Percentiles rank a stretch among this genome's conserved stretches.
phyloP scores from a whole-genome alignment of 2,888 invertebrate species.

The Scotopteryx bipunctaria region DNA sequence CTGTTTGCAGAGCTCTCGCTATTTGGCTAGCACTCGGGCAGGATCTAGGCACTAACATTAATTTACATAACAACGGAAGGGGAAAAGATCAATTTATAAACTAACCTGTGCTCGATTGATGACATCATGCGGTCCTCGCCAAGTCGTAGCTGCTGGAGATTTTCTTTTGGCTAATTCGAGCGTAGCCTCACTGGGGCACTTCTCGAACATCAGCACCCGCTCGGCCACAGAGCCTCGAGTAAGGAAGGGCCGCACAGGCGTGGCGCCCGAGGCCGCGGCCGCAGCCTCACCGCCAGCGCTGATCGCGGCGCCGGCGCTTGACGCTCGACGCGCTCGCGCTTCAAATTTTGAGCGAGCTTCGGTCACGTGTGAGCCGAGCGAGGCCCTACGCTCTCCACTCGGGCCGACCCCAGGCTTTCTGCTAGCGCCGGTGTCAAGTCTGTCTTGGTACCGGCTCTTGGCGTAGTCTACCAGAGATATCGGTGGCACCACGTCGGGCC shows the following conservation, averaged over 20 bases:
- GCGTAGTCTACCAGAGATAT: slow-evolving; percentile 86
- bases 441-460: slow-evolving; percentile 85
- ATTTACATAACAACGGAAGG: slow-evolving; percentile 13
- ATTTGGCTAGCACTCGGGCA: slow-evolving; percentile 24
- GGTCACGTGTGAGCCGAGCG: slow-evolving; percentile 77
- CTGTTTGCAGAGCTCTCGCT: slow-evolving; percentile 35
- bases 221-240: slow-evolving; percentile 96
- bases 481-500: slow-evolving; percentile 78
- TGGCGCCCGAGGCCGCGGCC: slow-evolving; percentile 56
- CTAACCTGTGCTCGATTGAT: slow-evolving; percentile 81
- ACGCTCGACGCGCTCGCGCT: slow-evolving; percentile 77
- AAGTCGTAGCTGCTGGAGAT: slow-evolving; percentile 78
- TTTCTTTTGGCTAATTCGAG: slow-evolving; percentile 86
- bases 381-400: slow-evolving; percentile 69
- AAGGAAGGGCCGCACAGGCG: slow-evolving; percentile 91
- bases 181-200: slow-evolving; percentile 91
- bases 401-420: slow-evolving; percentile 74
- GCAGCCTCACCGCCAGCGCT: slow-evolving; percentile 78
- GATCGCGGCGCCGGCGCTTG: slow-evolving; percentile 68
- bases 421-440: slow-evolving; percentile 77
- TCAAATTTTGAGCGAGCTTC: slow-evolving; percentile 79
- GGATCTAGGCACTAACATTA: slow-evolving; percentile 12
- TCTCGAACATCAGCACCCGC: slow-evolving; percentile 94
- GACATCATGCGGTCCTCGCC: slow-evolving; percentile 83
- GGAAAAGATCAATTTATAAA: slow-evolving; percentile 6